Conservation (phyloP, 2,888 invertebrate species). For the Oligia fasciuncula region DNA sequence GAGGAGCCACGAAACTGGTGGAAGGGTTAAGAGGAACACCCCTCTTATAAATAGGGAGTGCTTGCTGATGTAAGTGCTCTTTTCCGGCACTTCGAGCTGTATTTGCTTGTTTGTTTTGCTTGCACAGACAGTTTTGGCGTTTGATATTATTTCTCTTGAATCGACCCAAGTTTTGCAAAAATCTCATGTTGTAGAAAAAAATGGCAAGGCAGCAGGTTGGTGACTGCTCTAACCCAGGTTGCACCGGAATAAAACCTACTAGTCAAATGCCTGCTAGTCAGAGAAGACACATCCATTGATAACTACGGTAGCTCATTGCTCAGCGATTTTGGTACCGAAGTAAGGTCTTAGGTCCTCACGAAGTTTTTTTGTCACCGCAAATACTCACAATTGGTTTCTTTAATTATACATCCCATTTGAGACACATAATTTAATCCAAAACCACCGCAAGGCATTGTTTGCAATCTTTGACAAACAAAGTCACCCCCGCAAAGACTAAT, state of each 20-base stretch:
- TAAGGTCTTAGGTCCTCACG: neutral
- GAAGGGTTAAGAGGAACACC: slow-evolving; percentile 35
- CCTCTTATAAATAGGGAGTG: slow-evolving; percentile 43
- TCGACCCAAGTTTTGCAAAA: neutral
- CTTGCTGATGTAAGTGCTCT: slow-evolving; percentile 59
- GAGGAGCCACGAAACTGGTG: slow-evolving; percentile 56
- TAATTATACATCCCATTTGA: neutral
- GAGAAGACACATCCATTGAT: neutral
- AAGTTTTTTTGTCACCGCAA: neutral
- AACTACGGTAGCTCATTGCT: neutral
- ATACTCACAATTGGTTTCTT: neutral
- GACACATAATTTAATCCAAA: neutral
- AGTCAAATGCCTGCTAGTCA: neutral
- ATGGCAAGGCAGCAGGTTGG: neutral
- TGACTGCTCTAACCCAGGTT: too few species aligned
- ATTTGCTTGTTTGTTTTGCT: slow-evolving; percentile 42
- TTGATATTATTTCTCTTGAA: neutral
- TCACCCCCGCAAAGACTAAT: slow-evolving; percentile 12
- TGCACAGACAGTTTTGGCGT: slow-evolving; percentile 18
- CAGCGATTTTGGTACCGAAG: neutral
- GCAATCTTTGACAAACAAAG: slow-evolving; percentile 14
- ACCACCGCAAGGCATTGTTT: slow-evolving; percentile 22
- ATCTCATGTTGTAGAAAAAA: neutral
- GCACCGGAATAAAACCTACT: neutral
- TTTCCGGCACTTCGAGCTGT: slow-evolving; percentile 55